Evolutionary conservation across 2,888 invertebrate species (phyloP).

Genomic region (Thecocarcelia acutangulata): DNA sequence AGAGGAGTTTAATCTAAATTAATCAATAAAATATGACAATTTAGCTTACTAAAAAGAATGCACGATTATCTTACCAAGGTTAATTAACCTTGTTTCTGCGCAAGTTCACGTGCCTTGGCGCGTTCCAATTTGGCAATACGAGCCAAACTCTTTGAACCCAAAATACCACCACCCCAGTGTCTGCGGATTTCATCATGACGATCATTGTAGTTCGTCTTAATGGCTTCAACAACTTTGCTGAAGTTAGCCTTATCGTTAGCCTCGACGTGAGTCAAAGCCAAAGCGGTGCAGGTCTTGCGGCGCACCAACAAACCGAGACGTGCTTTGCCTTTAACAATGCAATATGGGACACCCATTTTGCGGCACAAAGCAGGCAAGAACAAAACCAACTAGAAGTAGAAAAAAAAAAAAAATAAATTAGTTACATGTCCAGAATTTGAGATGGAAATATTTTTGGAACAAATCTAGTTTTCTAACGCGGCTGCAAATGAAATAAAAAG

Average conservation of each 20-base stretch:
- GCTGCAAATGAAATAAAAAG: too few relatives aligned
- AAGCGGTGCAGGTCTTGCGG: constrained; percentile 95
- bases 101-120: constrained; percentile 97
- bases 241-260: constrained; percentile 94
- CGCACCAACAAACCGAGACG: constrained; percentile 96
- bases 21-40: too few relatives aligned
- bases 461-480: too few relatives aligned
- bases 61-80: too few relatives aligned
- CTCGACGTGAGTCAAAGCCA: constrained; percentile 94
- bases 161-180: constrained; percentile 99
- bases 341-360: constrained; percentile 99
- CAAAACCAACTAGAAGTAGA: constrained; percentile 90
- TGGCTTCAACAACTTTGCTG: constrained; percentile 95
- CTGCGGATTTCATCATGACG: constrained; percentile 97
- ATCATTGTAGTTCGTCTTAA: constrained; percentile 99
- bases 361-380: constrained; percentile 99
- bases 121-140: constrained; percentile 97
- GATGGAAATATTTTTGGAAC: not conserved
- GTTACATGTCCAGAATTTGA: not conserved
- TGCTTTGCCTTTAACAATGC: constrained; percentile 99
- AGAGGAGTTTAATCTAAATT: too few relatives aligned
- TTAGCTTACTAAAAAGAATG: too few relatives aligned
- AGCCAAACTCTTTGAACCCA: constrained; percentile 98
- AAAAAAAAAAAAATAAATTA: constrained; percentile 21
- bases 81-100: constrained; percentile 96